phyloP scores from a whole-genome alignment of 2,797 vertebrate species.

The Distichodus sexfasciatus region DNA sequence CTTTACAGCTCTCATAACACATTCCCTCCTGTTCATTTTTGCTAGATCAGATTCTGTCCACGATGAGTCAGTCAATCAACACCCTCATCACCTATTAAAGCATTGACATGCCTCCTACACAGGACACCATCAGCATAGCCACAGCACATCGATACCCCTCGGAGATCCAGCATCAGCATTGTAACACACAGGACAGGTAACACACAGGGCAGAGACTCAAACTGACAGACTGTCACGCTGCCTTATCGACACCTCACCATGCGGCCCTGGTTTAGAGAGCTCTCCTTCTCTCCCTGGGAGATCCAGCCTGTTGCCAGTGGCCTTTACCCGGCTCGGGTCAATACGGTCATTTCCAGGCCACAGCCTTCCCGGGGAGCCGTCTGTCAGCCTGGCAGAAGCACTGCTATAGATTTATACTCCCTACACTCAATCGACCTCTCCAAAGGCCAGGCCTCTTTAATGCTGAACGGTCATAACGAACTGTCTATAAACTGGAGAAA shows the following conservation, averaged over 20 bases:
- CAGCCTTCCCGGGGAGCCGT: conserved; percentile 6
- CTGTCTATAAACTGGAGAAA: background rate
- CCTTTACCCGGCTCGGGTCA: conserved; percentile 21
- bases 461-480: background rate
- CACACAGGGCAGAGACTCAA: background rate
- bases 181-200: conserved; percentile 11
- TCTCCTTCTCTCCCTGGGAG: conserved; percentile 20
- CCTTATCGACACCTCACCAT: conserved; percentile 22
- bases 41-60: background rate
- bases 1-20: background rate
- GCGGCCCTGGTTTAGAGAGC: background rate
- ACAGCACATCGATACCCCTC: conserved; percentile 10
- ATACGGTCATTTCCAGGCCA: conserved; percentile 16
- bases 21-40: background rate
- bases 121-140: background rate
- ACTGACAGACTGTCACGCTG: conserved; percentile 1
- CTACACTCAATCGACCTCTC: conserved; percentile 13
- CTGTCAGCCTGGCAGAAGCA: conserved; percentile 12
- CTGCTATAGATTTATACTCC: background rate
- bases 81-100: background rate
- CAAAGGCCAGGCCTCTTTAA: conserved; percentile 7
- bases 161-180: conserved; percentile 1
- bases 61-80: background rate
- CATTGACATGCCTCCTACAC: background rate
- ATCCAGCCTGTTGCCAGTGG: background rate